Percentiles rank a stretch among this genome's conserved stretches.
phyloP scores from a whole-genome alignment of 2,797 vertebrate species.

The Columba guinea region DNA sequence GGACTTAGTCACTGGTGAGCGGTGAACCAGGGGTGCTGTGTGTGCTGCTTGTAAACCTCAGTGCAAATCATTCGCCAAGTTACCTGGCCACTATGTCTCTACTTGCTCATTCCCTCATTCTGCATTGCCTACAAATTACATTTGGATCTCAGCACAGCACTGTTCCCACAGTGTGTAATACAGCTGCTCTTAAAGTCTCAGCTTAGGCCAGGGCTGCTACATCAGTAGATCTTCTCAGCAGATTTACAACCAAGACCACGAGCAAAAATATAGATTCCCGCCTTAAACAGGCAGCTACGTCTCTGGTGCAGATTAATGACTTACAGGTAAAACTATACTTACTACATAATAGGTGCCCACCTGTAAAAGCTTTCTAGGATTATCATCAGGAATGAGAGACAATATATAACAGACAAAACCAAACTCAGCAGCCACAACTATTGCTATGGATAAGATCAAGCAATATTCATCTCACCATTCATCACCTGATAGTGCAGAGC shows the following conservation, averaged over 20 bases:
- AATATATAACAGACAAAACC: not conserved
- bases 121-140: not conserved
- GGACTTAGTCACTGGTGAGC: not conserved
- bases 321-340: not conserved
- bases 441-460: not conserved
- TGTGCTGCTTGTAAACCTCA: not conserved
- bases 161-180: not conserved
- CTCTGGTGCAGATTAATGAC: not conserved
- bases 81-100: not conserved
- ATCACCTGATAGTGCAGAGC: not conserved
- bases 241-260: rapidly evolving
- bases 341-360: not conserved
- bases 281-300: not conserved
- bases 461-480: not conserved
- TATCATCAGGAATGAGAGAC: not conserved
- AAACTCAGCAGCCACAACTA: not conserved
- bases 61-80: not conserved
- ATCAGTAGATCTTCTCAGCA: not conserved
- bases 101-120: not conserved
- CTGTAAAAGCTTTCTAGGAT: not conserved
- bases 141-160: not conserved
- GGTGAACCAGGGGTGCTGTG: not conserved
- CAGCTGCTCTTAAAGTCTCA: not conserved
- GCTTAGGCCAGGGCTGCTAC: not conserved
- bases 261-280: not conserved